Percentiles rank a stretch among this genome's conserved stretches.
Evolutionary conservation across 2,888 invertebrate species (phyloP).

Genomic region (Cephus sareptanus): DNA sequence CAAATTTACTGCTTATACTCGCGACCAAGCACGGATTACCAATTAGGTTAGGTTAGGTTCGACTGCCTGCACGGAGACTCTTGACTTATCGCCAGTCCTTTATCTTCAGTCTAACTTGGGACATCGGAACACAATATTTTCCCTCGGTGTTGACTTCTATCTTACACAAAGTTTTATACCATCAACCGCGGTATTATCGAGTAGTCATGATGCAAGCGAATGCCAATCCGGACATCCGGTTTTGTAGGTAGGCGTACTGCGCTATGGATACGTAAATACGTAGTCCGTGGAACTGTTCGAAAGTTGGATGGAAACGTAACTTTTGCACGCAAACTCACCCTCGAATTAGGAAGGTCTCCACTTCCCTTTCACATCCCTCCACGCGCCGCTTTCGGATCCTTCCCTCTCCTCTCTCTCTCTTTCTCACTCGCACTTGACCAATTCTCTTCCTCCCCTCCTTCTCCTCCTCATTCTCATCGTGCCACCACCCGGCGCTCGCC

Average conservation of each 20-base stretch:
- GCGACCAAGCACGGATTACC: neutral
- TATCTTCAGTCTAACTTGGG: neutral
- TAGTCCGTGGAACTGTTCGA: neutral
- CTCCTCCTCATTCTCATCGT: conserved; percentile 13
- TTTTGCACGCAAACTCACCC: neutral
- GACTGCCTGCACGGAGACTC: neutral
- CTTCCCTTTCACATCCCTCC: neutral
- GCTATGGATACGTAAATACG: neutral
- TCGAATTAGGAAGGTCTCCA: neutral
- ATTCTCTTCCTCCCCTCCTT: conserved; percentile 23
- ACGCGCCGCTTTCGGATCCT: neutral
- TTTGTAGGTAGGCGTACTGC: neutral
- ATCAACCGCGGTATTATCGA: neutral
- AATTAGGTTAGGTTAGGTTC: neutral
- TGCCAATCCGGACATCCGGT: neutral
- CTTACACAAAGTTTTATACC: neutral
- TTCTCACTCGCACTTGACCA: conserved; percentile 12
- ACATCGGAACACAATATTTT: neutral
- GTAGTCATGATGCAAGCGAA: neutral
- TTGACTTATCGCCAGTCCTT: neutral
- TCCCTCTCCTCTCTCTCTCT: conserved; percentile 3
- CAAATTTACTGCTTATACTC: neutral
- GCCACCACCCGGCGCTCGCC: conserved; percentile 37
- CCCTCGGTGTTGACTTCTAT: neutral
- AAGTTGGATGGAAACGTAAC: neutral